phyloP scores from a whole-genome alignment of 2,113 vertebrate genomes.

The Meleagris gallopavo region DNA sequence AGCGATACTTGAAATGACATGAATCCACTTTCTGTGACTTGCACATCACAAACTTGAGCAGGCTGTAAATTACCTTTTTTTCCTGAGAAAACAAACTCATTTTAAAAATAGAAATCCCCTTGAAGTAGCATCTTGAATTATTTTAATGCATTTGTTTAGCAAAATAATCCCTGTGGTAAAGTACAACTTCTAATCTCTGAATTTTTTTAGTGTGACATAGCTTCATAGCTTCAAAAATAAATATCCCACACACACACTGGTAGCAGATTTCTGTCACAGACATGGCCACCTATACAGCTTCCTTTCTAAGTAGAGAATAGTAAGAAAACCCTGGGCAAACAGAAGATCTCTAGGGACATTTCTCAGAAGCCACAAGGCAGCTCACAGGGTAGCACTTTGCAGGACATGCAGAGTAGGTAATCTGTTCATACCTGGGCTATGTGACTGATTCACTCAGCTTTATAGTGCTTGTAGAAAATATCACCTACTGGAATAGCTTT shows the following conservation, averaged over 20 bases:
- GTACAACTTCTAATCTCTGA: not conserved
- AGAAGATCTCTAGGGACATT: not conserved
- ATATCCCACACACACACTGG: not conserved
- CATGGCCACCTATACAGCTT: not conserved
- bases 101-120: not conserved
- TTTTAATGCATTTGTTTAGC: conserved; percentile 2
- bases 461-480: not conserved
- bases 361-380: not conserved
- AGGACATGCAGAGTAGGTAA: not conserved
- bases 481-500: not conserved
- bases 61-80: not conserved
- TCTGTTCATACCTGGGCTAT: fast-evolving
- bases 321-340: not conserved
- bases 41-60: not conserved
- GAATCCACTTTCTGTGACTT: not conserved
- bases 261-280: not conserved
- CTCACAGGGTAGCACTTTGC: not conserved
- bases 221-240: not conserved
- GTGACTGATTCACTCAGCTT: fast-evolving
- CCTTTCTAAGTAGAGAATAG: not conserved
- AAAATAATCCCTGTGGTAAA: not conserved
- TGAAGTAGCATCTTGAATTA: not conserved
- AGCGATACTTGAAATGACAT: not conserved
- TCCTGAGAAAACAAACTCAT: not conserved
- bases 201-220: not conserved